Base-by-base conservation (phyloP, 2,888 invertebrate genomes). In the Dromius quadrimaculatus region DNA sequence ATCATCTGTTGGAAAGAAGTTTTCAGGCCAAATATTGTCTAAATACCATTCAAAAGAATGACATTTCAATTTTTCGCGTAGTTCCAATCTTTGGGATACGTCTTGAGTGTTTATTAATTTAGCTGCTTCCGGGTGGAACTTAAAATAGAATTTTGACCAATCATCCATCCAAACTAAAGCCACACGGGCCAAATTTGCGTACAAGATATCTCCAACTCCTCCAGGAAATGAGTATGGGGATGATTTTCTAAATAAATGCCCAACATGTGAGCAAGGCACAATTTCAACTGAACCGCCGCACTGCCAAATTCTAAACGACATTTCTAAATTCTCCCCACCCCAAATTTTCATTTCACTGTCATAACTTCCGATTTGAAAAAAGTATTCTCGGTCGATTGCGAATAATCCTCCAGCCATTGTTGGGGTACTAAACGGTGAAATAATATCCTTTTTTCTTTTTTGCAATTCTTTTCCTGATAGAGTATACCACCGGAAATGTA, bases 141-240 rank as follows among this genome's bases (percentile, higher is more conserved):
- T 93, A 80, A 95, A 94, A 78, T 91, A 94, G 81, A 97, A 96
- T 73, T 93, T 91, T 8, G 93, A 92, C 93, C 97, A 98, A 66
- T 98, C 93, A 79, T 98, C 98, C 93, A 99, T 94, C 98, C 98
- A 99, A 0, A 98, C 98, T 1, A 93, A 86, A 0, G 97, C 97
- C 0, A 96, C 97, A 71, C 99, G 85, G 0, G 95, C 96, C 32
- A 97, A 85, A 84, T 99, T 99, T 0, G 92, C 88, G 75, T 94
- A 92, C 0, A 98, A 85, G n/a, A 95, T 91, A 75, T 93, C 91
- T 0, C 89, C 88, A 2, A 95, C 92, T 0, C 97, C 98, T 0
- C 70, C 70, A 0, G 94, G 93, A 83, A 98, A 98, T 1, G 94
- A 92, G 79, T 99, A 98, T 0, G 98, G 98, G 1, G 97, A 96